A percentile compares a stretch with the other conserved stretches of the same genome.
Evolutionary conservation across 2,797 vertebrate genomes (phyloP).

Genomic region (Iguana delicatissima): DNA sequence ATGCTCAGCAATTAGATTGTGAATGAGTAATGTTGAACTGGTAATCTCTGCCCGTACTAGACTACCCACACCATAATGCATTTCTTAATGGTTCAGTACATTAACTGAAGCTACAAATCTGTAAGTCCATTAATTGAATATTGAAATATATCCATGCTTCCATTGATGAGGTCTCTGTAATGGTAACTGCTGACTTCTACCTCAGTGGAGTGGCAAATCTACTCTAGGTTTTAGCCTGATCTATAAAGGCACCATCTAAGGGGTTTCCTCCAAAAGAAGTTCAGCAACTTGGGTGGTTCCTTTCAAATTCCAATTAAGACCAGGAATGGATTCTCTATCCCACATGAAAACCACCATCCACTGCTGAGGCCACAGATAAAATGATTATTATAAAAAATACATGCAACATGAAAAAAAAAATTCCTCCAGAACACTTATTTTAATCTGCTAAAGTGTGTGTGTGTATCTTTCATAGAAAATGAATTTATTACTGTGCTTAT

Average conservation of each 20-base stretch:
- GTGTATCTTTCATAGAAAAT: neutral
- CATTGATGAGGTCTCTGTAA: no score
- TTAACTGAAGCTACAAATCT: neutral
- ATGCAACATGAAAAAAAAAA: neutral
- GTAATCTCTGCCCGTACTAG: neutral
- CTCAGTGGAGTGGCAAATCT: no score
- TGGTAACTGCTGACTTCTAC: no score
- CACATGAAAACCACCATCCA: no score
- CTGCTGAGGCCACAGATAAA: neutral
- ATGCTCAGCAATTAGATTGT: constrained; percentile 26
- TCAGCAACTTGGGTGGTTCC: no score
- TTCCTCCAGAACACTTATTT: neutral
- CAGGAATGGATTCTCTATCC: no score
- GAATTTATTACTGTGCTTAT: no score
- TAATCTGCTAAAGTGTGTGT: neutral
- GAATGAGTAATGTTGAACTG: constrained; percentile 18
- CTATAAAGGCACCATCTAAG: no score
- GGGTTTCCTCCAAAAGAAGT: no score
- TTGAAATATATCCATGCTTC: neutral
- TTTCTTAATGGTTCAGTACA: neutral
- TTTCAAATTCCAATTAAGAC: no score
- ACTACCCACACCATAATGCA: neutral
- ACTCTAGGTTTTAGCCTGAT: no score
- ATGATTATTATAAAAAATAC: constrained; percentile 28
- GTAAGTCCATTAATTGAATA: neutral